phyloP scores from a whole-genome alignment of 2,797 vertebrate species.

The Catharus ustulatus region DNA sequence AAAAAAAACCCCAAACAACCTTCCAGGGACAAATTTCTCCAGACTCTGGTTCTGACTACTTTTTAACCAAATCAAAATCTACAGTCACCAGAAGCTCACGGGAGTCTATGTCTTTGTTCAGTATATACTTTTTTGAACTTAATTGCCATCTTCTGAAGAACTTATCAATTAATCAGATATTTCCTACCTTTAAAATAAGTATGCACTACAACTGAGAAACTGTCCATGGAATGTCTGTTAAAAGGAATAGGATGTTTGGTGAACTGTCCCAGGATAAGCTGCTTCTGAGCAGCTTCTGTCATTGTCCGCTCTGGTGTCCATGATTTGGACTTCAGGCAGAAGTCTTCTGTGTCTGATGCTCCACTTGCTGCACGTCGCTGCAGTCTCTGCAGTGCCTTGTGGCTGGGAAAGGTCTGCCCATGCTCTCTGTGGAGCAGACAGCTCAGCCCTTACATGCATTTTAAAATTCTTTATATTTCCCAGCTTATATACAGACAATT shows the following conservation, averaged over 20 bases:
- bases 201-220: not conserved
- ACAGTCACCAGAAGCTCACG: not conserved
- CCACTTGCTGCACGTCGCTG: not conserved
- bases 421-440: not conserved
- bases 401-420: not conserved
- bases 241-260: not conserved
- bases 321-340: not conserved
- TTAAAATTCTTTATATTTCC: not conserved
- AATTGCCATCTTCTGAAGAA: not conserved
- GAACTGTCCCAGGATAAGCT: not conserved
- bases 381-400: not conserved
- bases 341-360: not conserved
- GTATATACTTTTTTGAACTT: not conserved
- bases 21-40: not conserved
- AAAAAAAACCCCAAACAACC: not conserved
- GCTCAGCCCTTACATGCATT: not conserved
- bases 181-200: not conserved
- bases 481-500: not conserved
- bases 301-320: not conserved
- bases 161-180: not conserved
- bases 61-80: not conserved
- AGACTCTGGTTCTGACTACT: not conserved
- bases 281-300: not conserved
- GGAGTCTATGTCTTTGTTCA: not conserved
- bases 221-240: not conserved